Base-by-base conservation (phyloP, 2,113 vertebrate genomes). In the Sturnus vulgaris region DNA sequence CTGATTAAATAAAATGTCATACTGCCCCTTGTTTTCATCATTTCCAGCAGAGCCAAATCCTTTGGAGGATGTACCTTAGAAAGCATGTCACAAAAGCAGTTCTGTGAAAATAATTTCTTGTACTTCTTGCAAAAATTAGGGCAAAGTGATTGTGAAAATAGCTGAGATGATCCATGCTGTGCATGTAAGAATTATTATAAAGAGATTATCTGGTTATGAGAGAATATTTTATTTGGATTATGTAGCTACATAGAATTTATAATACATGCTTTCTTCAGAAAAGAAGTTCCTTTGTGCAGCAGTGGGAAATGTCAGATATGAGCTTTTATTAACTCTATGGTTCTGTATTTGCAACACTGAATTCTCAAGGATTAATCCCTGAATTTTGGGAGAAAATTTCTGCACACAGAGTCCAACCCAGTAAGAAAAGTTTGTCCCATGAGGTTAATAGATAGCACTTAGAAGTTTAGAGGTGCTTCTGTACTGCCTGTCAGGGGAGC, bases 151-250 rank as follows among this genome's bases (percentile, higher is more conserved):
- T 94, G 88, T 88, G 86, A 68, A 93, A 81, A 66, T 83, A 94
- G 68, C 77, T 37, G 76, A 91, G 91, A 82, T 75, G 64, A 92
- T 84, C 73, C 77, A 50, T 86, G 83, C 83, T 93, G 65, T 89
- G 72, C 72, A 20, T 71, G 44, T 88, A 71, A 91, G 83, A 86
- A 90, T 93, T 88, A 55, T 55, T 93, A 40, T 84, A 94, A 96
- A 75, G 57, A 57, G 69, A 89, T 97, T 93, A 89, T 92, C 52
- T 84, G 57, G 72, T 75, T 86, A 57, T 84, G 31, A 59, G 56
- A 92, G 81, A 91, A 86, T 65, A 64, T 56, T 91, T 95, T n/a
- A 28, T 78, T 94, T 91, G 53, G 61, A 89, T 86, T 91, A 76
- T 40, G 25, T 88, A 68, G 72, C 72, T 91, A 49, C 31, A 19